Percentiles rank a stretch among this genome's conserved stretches.
Conservation (phyloP, 2,113 vertebrate genomes). For the Amphiprion ocellaris region DNA sequence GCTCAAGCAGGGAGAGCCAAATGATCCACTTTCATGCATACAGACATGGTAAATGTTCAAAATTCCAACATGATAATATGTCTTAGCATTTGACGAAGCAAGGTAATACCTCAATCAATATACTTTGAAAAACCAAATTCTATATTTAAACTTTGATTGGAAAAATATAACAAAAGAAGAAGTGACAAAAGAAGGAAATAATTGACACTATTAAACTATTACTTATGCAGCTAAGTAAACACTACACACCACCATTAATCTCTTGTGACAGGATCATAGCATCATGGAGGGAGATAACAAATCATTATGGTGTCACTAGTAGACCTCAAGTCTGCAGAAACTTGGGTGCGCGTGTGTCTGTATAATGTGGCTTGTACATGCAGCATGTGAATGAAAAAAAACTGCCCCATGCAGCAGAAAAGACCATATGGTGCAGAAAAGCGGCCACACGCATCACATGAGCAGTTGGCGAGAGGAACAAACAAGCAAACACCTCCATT, state of each 20-base stretch:
- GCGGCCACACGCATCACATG: conserved; percentile 40
- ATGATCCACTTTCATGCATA: background rate
- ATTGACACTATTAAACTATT: background rate
- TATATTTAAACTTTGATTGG: background rate
- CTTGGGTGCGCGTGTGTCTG: background rate
- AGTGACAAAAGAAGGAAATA: background rate
- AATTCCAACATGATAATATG: background rate
- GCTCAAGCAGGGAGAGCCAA: background rate
- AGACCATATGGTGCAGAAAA: conserved; percentile 70
- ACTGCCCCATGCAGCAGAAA: conserved; percentile 50
- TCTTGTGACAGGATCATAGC: conserved; percentile 10
- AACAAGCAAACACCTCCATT: conserved; percentile 67
- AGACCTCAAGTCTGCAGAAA: conserved; percentile 40
- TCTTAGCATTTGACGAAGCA: background rate
- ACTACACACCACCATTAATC: conserved; percentile 24
- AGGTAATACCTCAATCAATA: background rate
- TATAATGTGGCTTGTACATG: conserved; percentile 29
- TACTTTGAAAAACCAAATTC: background rate
- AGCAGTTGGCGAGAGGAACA: conserved; percentile 53
- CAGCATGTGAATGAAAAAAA: conserved; percentile 34
- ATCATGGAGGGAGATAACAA: conserved; percentile 41
- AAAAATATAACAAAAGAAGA: background rate
- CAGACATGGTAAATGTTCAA: background rate
- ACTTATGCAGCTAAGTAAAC: conserved; percentile 21
- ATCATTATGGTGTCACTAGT: conserved; percentile 47